Evolutionary conservation across 2,888 invertebrate genomes (phyloP).

Genomic region (Himalopsyche anomala): DNA sequence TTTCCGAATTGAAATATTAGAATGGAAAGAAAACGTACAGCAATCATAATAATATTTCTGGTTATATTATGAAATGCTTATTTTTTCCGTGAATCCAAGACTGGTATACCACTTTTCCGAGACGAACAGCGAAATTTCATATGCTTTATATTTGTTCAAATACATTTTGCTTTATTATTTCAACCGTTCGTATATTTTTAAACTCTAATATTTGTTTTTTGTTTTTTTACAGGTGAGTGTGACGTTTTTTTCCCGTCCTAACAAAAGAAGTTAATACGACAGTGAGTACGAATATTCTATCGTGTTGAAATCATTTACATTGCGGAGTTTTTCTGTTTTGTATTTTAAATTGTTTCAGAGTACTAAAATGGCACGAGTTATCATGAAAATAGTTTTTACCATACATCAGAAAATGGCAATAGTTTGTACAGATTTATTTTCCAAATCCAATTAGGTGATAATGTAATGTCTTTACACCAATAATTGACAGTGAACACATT

Average conservation of each 20-base stretch:
- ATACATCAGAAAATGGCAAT: no score
- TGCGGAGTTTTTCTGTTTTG: no score
- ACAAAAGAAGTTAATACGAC: not conserved
- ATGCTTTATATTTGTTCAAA: not conserved
- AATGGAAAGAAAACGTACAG: not conserved
- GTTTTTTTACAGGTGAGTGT: conserved; percentile 35
- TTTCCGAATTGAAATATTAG: conserved; percentile 7
- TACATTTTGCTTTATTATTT: conserved; percentile 13
- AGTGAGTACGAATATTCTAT: not conserved
- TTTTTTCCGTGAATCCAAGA: not conserved
- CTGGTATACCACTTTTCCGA: not conserved
- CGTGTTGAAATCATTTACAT: not conserved
- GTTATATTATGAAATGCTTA: not conserved
- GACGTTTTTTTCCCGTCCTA: not conserved
- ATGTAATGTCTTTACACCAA: no score
- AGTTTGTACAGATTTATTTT: no score
- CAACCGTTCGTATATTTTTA: not conserved
- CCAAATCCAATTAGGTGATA: no score
- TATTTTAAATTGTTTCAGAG: no score
- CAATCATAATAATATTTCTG: not conserved
- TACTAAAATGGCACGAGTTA: no score
- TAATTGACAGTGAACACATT: no score
- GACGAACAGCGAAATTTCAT: not conserved
- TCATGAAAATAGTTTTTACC: no score
- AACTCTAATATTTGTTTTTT: conserved; percentile 18